phyloP scores from a whole-genome alignment of 2,888 invertebrate genomes.

The Zaprionus lineosus region DNA sequence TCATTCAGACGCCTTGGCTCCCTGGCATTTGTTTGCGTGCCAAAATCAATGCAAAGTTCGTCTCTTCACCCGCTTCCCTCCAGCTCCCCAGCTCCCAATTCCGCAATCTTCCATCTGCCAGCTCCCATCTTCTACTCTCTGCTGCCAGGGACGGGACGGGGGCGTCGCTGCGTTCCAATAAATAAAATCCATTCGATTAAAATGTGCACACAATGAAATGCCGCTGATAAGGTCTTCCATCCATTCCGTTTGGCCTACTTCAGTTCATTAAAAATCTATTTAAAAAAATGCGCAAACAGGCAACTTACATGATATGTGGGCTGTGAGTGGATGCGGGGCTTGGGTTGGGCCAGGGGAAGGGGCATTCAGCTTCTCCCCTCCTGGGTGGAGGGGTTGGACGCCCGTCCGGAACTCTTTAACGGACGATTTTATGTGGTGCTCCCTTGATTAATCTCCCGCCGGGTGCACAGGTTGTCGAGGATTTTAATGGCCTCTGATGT shows the following conservation, averaged over 20 bases:
- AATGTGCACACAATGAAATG: slow-evolving; percentile 68
- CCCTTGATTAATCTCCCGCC: slow-evolving; percentile 61
- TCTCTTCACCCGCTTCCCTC: too few species aligned
- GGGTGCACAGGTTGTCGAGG: slow-evolving; percentile 27
- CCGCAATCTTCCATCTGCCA: slow-evolving; percentile 1
- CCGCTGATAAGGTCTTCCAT: slow-evolving; percentile 59
- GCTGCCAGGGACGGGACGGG: too few species aligned
- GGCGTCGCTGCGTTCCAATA: slow-evolving; percentile 56
- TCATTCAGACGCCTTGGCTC: slow-evolving; percentile 1
- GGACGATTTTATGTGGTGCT: slow-evolving; percentile 32
- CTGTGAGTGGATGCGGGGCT: too few species aligned
- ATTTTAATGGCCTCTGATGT: slow-evolving; percentile 35
- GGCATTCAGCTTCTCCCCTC: too few species aligned
- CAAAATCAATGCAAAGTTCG: slow-evolving; percentile 69
- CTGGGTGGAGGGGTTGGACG: neutral
- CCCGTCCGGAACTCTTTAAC: slow-evolving; percentile 32
- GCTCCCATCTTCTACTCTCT: neutral
- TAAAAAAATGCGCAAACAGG: slow-evolving; percentile 46
- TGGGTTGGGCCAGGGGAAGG: too few species aligned
- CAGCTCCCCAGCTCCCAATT: too few species aligned
- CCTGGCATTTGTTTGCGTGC: slow-evolving; percentile 40
- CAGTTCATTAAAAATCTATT: slow-evolving; percentile 76
- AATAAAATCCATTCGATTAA: slow-evolving; percentile 74
- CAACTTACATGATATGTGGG: slow-evolving; percentile 13
- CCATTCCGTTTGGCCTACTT: slow-evolving; percentile 72